Conservation (phyloP, 2,113 vertebrate genomes). For the Vulpes ferrilata region DNA sequence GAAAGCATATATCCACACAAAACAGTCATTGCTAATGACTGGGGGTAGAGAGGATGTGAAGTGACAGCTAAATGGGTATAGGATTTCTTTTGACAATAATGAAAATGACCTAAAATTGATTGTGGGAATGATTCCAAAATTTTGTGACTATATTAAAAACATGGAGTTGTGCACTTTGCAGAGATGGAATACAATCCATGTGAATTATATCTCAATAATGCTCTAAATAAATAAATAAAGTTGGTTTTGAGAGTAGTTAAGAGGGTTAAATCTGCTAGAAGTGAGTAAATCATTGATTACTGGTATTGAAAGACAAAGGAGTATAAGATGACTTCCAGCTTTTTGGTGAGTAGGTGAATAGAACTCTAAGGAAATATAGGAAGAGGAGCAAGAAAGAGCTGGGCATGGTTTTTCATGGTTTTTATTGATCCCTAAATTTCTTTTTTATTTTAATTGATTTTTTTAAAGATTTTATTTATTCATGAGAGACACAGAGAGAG, state of each 20-base stretch:
- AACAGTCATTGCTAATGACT: not conserved
- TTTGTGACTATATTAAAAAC: not conserved
- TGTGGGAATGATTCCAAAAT: not conserved
- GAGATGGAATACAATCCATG: not conserved
- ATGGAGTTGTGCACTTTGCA: not conserved
- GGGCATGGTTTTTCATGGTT: not conserved
- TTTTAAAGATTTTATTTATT: too few relatives aligned
- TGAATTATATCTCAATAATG: not conserved
- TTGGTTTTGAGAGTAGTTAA: not conserved
- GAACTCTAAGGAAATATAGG: not conserved
- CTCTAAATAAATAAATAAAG: not conserved
- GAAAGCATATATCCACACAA: not conserved
- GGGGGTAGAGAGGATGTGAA: not conserved
- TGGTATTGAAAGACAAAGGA: not conserved
- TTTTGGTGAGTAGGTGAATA: not conserved
- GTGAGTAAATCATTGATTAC: not conserved
- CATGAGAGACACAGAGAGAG: too few relatives aligned
- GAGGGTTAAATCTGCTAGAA: not conserved
- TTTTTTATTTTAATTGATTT: too few relatives aligned
- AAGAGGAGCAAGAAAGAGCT: accelerated
- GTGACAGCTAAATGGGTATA: not conserved
- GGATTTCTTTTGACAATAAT: not conserved
- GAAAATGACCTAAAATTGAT: not conserved
- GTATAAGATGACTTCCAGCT: not conserved
- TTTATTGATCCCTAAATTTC: not conserved